These are phyloP conservation scores for Jordanella pulchra DNA, from an alignment of 2,797 vertebrate genomes.

Conservation along the genomic window DNA sequence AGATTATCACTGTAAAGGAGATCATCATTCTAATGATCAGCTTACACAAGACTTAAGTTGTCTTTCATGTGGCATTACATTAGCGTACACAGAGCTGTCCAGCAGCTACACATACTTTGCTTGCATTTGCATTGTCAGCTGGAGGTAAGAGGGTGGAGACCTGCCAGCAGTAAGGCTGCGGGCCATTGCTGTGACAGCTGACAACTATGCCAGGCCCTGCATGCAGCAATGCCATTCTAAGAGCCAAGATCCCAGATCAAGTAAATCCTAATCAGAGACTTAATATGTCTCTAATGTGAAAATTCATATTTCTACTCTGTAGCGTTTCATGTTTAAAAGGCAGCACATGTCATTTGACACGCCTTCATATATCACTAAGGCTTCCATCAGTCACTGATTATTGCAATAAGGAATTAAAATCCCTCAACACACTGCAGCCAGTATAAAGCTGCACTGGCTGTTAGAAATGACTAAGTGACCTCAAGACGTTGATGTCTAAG, in stretches of 20 bases:
- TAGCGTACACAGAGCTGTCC: slow-evolving; percentile 67
- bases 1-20: slow-evolving; percentile 17
- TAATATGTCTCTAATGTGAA: slow-evolving; percentile 76
- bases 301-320: slow-evolving; percentile 77
- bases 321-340: slow-evolving; percentile 77
- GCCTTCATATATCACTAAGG: slow-evolving; percentile 74
- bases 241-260: slow-evolving; percentile 76
- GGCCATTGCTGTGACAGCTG: slow-evolving; percentile 74
- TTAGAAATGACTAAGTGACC: slow-evolving; percentile 79
- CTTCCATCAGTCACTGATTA: slow-evolving; percentile 79
- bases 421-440: slow-evolving; percentile 79
- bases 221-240: slow-evolving; percentile 62
- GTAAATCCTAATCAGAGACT: slow-evolving; percentile 71
- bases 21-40: slow-evolving; percentile 36
- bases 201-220: slow-evolving; percentile 64
- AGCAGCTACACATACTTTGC: slow-evolving; percentile 72
- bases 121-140: slow-evolving; percentile 81
- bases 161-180: slow-evolving; percentile 73
- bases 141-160: slow-evolving; percentile 75
- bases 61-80: slow-evolving; percentile 46
- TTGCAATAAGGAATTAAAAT: slow-evolving; percentile 79
- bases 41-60: slow-evolving; percentile 30
- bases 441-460: slow-evolving; percentile 71
- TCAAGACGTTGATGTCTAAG: slow-evolving; percentile 62
- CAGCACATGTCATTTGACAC: slow-evolving; percentile 73